Percentiles rank a stretch among this genome's conserved stretches.
phyloP scores from a whole-genome alignment of 2,888 invertebrate genomes.

The Strigamia maritima region DNA sequence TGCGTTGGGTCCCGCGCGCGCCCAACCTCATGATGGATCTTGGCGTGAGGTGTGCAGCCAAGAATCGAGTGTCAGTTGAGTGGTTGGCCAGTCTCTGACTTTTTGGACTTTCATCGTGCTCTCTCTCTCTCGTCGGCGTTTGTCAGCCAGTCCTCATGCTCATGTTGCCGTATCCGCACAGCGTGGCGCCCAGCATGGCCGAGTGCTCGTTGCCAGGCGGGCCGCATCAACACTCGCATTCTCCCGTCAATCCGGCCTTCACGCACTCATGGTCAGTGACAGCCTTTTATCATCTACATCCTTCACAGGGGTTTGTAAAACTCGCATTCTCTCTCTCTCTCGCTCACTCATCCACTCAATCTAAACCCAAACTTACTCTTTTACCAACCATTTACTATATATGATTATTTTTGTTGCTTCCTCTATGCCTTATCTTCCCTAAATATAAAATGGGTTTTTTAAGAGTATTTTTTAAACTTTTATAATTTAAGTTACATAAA shows the following conservation, averaged over 20 bases:
- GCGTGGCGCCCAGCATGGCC: conserved; percentile 33
- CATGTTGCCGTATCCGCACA: conserved; percentile 40
- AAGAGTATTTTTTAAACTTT: too few relatives aligned
- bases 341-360: background rate
- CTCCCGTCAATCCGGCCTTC: conserved; percentile 65
- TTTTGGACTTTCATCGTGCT: too few relatives aligned
- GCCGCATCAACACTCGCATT: conserved; percentile 48
- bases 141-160: conserved; percentile 35
- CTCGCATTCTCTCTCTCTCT: background rate
- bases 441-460: background rate
- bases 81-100: background rate
- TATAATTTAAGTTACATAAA: too few relatives aligned
- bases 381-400: conserved; percentile 26
- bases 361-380: background rate
- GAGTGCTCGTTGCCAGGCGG: conserved; percentile 31
- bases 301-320: conserved; percentile 39
- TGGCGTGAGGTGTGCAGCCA: too few relatives aligned
- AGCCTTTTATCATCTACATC: conserved; percentile 35
- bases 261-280: conserved; percentile 89
- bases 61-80: background rate
- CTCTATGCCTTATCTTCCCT: background rate
- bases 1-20: background rate
- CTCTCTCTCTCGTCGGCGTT: conserved; percentile 14
- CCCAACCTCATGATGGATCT: too few relatives aligned
- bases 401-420: too few relatives aligned